phyloP scores from a whole-genome alignment of 2,888 invertebrate species.

The Harpalus rufipes region DNA sequence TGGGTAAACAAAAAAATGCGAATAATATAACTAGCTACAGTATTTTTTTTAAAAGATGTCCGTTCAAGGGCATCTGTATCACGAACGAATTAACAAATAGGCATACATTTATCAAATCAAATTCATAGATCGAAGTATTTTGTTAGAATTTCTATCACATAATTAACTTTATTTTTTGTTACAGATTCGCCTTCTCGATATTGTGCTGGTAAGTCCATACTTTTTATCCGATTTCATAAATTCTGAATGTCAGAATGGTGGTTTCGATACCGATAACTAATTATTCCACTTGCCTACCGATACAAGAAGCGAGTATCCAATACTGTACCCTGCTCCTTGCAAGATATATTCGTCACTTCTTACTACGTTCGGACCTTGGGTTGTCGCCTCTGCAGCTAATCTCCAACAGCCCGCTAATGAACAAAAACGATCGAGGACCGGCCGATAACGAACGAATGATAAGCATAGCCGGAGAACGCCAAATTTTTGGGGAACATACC shows the following conservation, averaged over 20 bases:
- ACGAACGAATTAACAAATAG: too few species aligned
- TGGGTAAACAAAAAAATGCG: too few species aligned
- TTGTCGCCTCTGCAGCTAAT: constrained; percentile 57
- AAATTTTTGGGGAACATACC: constrained; percentile 1
- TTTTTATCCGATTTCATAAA: background rate
- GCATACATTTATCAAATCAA: too few species aligned
- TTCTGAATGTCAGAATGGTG: background rate
- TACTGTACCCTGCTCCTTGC: background rate
- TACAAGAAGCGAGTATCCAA: constrained; percentile 38
- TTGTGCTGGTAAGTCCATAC: background rate
- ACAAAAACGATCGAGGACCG: constrained; percentile 53
- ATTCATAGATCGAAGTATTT: too few species aligned
- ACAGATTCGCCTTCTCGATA: background rate
- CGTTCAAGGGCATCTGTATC: too few species aligned
- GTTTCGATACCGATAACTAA: constrained; percentile 24
- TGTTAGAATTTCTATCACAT: background rate
- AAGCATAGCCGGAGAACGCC: constrained; percentile 6
- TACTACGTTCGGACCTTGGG: constrained; percentile 38
- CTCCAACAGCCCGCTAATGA: constrained; percentile 61
- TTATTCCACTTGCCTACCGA: background rate
- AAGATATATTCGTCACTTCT: constrained; percentile 46
- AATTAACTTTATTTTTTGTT: background rate
- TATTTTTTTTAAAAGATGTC: too few species aligned
- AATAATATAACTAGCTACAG: too few species aligned
- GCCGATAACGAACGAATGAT: constrained; percentile 36